Evolutionary conservation across 2,888 invertebrate species (phyloP).

Genomic region (Empis stercorea): DNA sequence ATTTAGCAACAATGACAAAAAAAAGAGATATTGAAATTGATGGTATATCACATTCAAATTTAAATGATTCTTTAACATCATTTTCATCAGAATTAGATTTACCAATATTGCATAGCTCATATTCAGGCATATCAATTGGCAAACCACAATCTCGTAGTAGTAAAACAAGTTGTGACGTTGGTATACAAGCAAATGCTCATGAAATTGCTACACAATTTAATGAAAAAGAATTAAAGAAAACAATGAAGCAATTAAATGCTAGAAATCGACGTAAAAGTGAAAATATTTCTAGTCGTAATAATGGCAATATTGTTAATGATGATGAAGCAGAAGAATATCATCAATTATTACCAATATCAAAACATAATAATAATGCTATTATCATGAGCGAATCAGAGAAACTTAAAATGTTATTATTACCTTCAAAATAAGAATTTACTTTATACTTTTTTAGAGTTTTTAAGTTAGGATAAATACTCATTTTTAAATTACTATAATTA

Average conservation of each 20-base stretch:
- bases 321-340: conserved; percentile 28
- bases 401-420: conserved; percentile 35
- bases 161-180: conserved; percentile 43
- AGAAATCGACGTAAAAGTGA: conserved; percentile 24
- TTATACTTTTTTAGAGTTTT: not conserved
- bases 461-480: too few species aligned
- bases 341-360: conserved; percentile 21
- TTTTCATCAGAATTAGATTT: conserved; percentile 38
- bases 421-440: conserved; percentile 27
- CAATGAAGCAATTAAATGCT: conserved; percentile 25
- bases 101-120: conserved; percentile 34
- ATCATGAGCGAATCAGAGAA: conserved; percentile 36
- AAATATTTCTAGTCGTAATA: conserved; percentile 6
- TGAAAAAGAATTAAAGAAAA: conserved; percentile 24
- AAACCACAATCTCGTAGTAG: conserved; percentile 39
- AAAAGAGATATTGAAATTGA: conserved; percentile 16
- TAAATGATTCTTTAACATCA: conserved; percentile 27
- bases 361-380: conserved; percentile 21
- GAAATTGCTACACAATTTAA: conserved; percentile 38
- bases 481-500: too few species aligned
- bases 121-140: conserved; percentile 38
- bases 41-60: conserved; percentile 27
- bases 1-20: conserved; percentile 10
- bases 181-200: conserved; percentile 44
- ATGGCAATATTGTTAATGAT: too few species aligned